These are phyloP conservation scores for Caenorhabditis angaria DNA, from an alignment of 2,888 invertebrate species.

Conservation along the genomic window DNA sequence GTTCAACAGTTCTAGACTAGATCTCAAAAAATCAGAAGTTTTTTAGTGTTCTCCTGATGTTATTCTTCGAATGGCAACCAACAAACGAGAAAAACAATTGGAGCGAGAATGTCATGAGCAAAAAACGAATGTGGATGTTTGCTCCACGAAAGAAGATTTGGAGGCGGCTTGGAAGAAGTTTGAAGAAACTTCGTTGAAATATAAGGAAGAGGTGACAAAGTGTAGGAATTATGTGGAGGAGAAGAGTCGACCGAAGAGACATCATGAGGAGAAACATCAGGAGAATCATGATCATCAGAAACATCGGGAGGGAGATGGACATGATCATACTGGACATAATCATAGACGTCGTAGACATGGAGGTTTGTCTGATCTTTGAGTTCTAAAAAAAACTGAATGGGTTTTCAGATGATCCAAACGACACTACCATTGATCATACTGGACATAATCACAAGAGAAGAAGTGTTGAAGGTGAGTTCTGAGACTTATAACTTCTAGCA, in stretches of 20 bases:
- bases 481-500: slow-evolving; percentile 5
- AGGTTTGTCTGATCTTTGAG: slow-evolving; percentile 7
- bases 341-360: slow-evolving; percentile 36
- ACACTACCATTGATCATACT: slow-evolving; percentile 39
- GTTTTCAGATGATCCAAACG: slow-evolving; percentile 32
- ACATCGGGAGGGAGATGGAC: slow-evolving; percentile 40
- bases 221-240: slow-evolving; percentile 38
- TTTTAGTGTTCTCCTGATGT: slow-evolving; percentile 49
- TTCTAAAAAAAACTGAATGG: no score
- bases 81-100: slow-evolving; percentile 54
- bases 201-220: slow-evolving; percentile 40
- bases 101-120: slow-evolving; percentile 52
- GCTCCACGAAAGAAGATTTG: slow-evolving; percentile 41
- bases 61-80: slow-evolving; percentile 55
- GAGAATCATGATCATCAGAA: slow-evolving; percentile 22
- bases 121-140: slow-evolving; percentile 26
- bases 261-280: slow-evolving; percentile 14
- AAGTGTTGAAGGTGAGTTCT: slow-evolving; percentile 8
- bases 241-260: slow-evolving; percentile 27
- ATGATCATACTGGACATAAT: slow-evolving; percentile 49
- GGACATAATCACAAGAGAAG: slow-evolving; percentile 40
- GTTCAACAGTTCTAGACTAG: not conserved
- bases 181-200: slow-evolving; percentile 45
- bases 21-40: not conserved
- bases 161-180: slow-evolving; percentile 55